Evolutionary conservation across 1,140 invertebrate genomes (phyloP).

Genomic region (Teleopsis dalmanni): DNA sequence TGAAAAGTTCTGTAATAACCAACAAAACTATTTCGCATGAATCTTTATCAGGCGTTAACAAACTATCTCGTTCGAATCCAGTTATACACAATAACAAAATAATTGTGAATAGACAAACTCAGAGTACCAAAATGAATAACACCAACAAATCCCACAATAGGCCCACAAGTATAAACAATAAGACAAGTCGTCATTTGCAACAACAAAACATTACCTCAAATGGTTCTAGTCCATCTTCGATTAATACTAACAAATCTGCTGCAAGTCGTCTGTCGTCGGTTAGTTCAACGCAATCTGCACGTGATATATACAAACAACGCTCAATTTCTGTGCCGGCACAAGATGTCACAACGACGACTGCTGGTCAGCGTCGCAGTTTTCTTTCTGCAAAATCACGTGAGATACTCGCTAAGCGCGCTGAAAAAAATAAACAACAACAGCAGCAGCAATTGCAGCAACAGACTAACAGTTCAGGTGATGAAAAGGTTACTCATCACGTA

Average conservation of each 20-base stretch:
- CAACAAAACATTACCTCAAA: slow-evolving; percentile 36
- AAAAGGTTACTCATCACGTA: slow-evolving; percentile 14
- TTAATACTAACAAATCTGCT: slow-evolving; percentile 39
- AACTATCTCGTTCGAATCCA: slow-evolving; percentile 13
- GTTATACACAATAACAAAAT: slow-evolving; percentile 7
- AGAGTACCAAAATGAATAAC: slow-evolving; percentile 5
- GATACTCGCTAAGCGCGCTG: slow-evolving; percentile 36
- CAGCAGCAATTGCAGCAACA: slow-evolving; percentile 25
- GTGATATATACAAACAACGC: slow-evolving; percentile 35
- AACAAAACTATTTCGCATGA: slow-evolving; percentile 45
- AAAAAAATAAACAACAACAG: slow-evolving; percentile 37
- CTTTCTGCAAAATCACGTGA: slow-evolving; percentile 40
- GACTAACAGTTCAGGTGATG: slow-evolving; percentile 34
- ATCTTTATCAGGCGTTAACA: slow-evolving; percentile 25
- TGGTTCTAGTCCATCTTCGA: slow-evolving; percentile 38
- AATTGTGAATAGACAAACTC: slow-evolving; percentile 1
- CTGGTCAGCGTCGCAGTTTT: slow-evolving; percentile 31
- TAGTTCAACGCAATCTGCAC: slow-evolving; percentile 30
- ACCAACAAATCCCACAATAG: background rate
- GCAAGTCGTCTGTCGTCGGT: slow-evolving; percentile 37
- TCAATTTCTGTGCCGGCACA: slow-evolving; percentile 34
- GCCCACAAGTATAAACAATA: slow-evolving; percentile 15
- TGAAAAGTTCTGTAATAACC: slow-evolving; percentile 41
- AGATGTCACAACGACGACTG: background rate
- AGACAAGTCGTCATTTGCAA: slow-evolving; percentile 28